These are phyloP conservation scores for Muntiacus reevesi DNA, from an alignment of 2,113 vertebrate species.

Conservation along the genomic window DNA sequence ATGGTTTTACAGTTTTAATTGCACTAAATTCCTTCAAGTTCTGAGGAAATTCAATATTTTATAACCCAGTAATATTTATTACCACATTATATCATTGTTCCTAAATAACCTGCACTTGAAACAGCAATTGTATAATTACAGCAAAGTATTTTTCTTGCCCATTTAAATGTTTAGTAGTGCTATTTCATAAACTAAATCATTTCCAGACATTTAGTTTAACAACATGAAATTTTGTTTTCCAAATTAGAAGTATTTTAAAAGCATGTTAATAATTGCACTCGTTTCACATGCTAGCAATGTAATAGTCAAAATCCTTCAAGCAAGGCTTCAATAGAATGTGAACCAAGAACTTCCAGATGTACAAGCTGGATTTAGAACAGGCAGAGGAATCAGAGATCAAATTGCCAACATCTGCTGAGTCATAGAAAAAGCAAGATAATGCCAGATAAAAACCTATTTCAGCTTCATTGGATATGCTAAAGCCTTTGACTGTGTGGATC, in stretches of 20 bases:
- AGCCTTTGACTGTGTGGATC: not conserved
- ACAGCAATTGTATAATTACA: not conserved
- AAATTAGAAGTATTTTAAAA: not conserved
- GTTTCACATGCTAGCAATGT: not conserved
- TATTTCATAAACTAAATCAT: not conserved
- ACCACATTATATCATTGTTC: not conserved
- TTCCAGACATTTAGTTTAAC: not conserved
- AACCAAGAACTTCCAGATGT: not conserved
- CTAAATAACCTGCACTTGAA: not conserved
- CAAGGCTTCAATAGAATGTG: not conserved
- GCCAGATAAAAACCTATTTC: not conserved
- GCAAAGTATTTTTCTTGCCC: fast-evolving
- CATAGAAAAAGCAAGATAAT: not conserved
- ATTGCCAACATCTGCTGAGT: not conserved
- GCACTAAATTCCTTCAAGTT: not conserved
- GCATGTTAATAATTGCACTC: not conserved
- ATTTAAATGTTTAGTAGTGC: not conserved
- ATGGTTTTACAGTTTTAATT: not conserved
- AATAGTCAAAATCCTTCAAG: not conserved
- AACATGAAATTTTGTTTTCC: not conserved
- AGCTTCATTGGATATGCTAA: not conserved
- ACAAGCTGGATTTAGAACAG: not conserved
- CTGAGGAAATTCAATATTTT: not conserved
- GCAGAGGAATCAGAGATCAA: not conserved
- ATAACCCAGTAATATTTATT: not conserved